Evolutionary conservation across 2,888 invertebrate species (phyloP).

Genomic region (Heliconius ethilla): DNA sequence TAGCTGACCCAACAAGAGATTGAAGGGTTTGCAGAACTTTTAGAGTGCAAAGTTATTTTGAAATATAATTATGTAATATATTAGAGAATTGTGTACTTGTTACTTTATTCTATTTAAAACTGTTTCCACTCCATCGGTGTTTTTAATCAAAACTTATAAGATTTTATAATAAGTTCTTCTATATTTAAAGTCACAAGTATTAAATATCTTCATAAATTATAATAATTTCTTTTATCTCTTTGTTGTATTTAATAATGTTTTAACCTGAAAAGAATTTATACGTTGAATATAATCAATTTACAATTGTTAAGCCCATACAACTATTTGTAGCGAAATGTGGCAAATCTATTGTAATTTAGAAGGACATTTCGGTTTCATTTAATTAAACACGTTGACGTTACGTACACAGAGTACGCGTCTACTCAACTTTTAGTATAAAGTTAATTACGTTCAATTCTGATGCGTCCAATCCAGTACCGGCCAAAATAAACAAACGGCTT

Average conservation of each 20-base stretch:
- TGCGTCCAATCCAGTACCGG: conserved; percentile 46
- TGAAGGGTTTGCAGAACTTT: conserved; percentile 13
- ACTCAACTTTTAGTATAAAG: conserved; percentile 60
- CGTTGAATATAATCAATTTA: no score
- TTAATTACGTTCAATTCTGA: conserved; percentile 59
- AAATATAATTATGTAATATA: conserved; percentile 8
- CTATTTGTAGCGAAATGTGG: no score
- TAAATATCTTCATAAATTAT: background rate
- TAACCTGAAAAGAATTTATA: no score
- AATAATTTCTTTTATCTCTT: no score
- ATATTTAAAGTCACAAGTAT: background rate
- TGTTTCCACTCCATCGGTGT: background rate
- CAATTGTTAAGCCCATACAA: no score
- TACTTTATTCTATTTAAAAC: background rate
- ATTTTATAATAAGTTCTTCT: background rate
- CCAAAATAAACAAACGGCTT: conserved; percentile 51
- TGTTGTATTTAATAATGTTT: no score
- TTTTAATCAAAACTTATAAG: background rate
- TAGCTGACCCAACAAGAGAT: conserved; percentile 25
- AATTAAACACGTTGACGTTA: conserved; percentile 37
- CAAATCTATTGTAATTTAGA: conserved; percentile 21
- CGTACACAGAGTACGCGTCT: conserved; percentile 34
- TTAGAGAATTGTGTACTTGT: conserved; percentile 2
- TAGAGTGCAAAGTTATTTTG: conserved; percentile 19
- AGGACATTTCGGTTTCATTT: conserved; percentile 29